Base-by-base conservation (phyloP, 2,888 invertebrate species). In the Eupelmus urozonus region DNA sequence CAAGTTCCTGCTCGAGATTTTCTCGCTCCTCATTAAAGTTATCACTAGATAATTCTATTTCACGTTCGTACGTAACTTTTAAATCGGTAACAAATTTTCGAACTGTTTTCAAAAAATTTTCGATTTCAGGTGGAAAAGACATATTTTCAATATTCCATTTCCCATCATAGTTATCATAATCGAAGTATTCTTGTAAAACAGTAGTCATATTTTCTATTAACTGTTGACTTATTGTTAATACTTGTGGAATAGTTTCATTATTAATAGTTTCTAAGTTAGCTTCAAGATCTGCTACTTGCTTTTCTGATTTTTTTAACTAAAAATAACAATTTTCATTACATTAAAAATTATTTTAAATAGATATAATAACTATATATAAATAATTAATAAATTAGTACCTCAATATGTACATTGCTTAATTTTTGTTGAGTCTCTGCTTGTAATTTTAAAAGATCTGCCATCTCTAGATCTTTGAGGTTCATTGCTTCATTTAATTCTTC, bases 1-100 rank as follows among this genome's bases (percentile, higher is more conserved):
- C 74, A 45, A 82, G 82, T 75, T 84, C 81, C 18, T 75, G 80
- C 73, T 82, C 62, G 11, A 87, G 77, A 29, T 78, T 73, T 18
- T 84, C 82, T 23, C 83, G 83, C 62, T 85, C 84, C 27, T 82
- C 80, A n/a, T 79, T 80, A 55, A 85, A 84, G 45, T 82, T 77
- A 27, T 80, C 76, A 40, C 81, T 82, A 18, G 83, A 76, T 42
- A 77, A 70, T 65, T 81, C 78, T 20, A 82, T 69, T 75, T 83
- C 82, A 18, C 55, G 78, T 57, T 82, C 82, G 9, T 74, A 78
- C 25, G 69, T 55, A 27, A 59, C 40, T 69, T 79, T 76, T 25
- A 80, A 76, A 16, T 80, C 77, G 40, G 66, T 78, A 2, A 76
- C 60, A 16, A 79, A 67, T 34, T 67, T 76, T 23, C 66, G 74